Base-by-base conservation (phyloP, 2,888 invertebrate species). In the Proisotoma minuta region DNA sequence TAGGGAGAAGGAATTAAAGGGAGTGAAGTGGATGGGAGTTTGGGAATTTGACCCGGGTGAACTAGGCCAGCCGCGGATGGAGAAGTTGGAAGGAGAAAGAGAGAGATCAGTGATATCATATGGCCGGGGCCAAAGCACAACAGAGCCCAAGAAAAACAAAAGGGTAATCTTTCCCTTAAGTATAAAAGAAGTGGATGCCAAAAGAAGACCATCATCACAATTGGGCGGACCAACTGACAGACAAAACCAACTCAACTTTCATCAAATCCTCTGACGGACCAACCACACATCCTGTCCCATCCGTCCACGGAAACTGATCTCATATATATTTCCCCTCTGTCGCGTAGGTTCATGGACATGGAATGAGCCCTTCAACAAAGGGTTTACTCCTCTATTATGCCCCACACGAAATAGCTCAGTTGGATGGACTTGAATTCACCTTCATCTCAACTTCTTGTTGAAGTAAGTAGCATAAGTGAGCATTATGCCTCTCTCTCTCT, bases 1-100 rank as follows among this genome's bases (percentile, higher is more conserved):
- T n/a, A n/a, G n/a, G n/a, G n/a, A n/a, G n/a, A n/a, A n/a, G n/a
- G n/a, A n/a, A n/a, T n/a, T 20, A n/a, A 23, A 49, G 49, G 23
- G 26, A 24, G 49, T 22, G 49, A 49, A 12, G 49, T 5, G 49
- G 23, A 49, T 5, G 49, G 26, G 22, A 47, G 8, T 8, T 43
- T 43, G 43, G 43, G 43, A 43, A 43, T 43, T 43, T 43, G 43
- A 43, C 43, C 43, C 43, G 43, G 43, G 43, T 43, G 43, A 43
- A 5, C 43, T n/a, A 34, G 15, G 43, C 43, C 43, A 5, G 18
- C 18, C 15, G 43, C 20, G 18, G 43, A 12, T 34, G 34, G 8
- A 4, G 43, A 43, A 18, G 18, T 20, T 15, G 43, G 43, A 18
- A 43, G 43, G 18, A 43, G 43, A 43, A n/a, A n/a, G 5, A 43